These are phyloP conservation scores for Pygoscelis adeliae DNA, from an alignment of 2,113 vertebrate species.

Conservation along the genomic window DNA sequence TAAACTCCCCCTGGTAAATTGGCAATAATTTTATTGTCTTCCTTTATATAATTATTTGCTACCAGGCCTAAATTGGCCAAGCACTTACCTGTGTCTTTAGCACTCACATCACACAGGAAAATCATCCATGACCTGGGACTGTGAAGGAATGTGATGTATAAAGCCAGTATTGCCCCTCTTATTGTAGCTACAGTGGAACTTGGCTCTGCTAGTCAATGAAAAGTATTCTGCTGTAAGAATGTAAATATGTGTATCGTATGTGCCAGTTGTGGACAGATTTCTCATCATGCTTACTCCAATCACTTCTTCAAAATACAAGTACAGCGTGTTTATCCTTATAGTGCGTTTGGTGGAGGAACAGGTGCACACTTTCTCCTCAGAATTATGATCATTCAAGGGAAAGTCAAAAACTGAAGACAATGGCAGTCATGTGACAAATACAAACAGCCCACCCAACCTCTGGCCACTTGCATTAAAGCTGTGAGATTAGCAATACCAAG, in stretches of 20 bases:
- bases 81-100: not conserved
- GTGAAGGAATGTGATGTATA: not conserved
- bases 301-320: not conserved
- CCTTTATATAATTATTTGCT: not conserved
- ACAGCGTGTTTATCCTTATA: not conserved
- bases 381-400: not conserved
- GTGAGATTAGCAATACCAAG: not conserved
- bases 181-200: not conserved
- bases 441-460: not conserved
- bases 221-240: not conserved
- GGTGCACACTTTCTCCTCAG: not conserved
- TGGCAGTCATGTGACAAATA: not conserved
- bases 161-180: not conserved
- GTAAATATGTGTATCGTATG: fast-evolving
- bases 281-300: not conserved
- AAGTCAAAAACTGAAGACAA: not conserved
- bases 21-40: not conserved
- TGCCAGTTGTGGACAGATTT: not conserved
- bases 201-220: not conserved
- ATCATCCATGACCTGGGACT: not conserved
- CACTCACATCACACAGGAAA: not conserved
- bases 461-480: not conserved
- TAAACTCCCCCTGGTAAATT: not conserved
- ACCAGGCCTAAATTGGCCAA: not conserved
- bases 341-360: not conserved